phyloP scores from a whole-genome alignment of 2,113 vertebrate genomes.

The Hemiprocne comata region DNA sequence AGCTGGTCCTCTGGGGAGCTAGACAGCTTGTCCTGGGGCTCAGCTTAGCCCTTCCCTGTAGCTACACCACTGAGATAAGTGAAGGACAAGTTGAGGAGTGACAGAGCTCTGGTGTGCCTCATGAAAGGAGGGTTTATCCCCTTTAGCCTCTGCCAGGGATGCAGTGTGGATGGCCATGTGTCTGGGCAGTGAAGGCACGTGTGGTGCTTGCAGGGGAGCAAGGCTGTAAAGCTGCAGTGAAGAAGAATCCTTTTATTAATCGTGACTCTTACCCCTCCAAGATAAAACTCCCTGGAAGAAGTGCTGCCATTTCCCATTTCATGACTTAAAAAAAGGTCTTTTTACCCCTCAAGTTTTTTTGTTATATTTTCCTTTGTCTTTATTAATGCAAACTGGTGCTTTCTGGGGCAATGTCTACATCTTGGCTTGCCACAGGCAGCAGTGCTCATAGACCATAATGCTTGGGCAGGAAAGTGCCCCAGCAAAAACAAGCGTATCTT shows the following conservation, averaged over 20 bases:
- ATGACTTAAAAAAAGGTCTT: not conserved
- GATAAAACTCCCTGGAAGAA: not conserved
- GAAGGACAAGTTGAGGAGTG: not conserved
- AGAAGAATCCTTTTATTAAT: not conserved
- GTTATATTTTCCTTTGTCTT: not conserved
- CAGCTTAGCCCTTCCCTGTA: not conserved
- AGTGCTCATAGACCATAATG: not conserved
- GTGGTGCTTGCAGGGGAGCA: fast-evolving
- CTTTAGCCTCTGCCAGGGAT: not conserved
- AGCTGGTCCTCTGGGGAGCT: not conserved
- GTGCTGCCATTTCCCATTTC: not conserved
- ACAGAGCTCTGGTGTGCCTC: not conserved
- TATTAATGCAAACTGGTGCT: not conserved
- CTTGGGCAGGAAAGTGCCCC: no score
- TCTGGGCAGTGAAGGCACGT: fast-evolving
- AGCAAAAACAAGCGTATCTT: not conserved
- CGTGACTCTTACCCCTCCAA: not conserved
- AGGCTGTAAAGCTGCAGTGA: not conserved
- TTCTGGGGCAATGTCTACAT: not conserved
- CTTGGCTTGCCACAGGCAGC: not conserved
- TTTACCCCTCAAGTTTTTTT: not conserved
- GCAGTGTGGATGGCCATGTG: not conserved
- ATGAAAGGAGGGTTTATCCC: not conserved
- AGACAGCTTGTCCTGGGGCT: not conserved
- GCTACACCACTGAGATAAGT: not conserved